These are phyloP conservation scores for Odocoileus hemionus DNA, from an alignment of 2,113 vertebrate genomes.

Conservation along the genomic window DNA sequence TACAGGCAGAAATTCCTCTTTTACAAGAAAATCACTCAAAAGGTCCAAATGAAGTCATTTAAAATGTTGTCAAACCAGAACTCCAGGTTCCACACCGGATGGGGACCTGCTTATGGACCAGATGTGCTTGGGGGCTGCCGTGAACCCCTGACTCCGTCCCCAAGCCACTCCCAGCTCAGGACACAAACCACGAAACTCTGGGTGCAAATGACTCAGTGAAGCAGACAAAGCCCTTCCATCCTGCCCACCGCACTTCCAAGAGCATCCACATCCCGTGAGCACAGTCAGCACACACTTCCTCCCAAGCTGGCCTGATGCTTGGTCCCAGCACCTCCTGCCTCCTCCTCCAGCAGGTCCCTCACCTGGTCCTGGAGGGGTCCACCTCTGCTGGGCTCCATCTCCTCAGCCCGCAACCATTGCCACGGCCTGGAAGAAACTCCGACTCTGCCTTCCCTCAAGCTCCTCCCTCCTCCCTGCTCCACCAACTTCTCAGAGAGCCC, in stretches of 20 bases:
- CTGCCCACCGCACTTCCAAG: too few relatives aligned
- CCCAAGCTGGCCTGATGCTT: not conserved
- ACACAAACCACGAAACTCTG: too few relatives aligned
- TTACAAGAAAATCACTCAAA: not conserved
- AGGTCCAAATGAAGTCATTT: not conserved
- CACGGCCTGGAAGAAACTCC: too few relatives aligned
- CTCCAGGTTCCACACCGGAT: rapidly evolving
- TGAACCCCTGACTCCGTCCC: too few relatives aligned
- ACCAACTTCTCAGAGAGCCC: not conserved
- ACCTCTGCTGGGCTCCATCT: rapidly evolving
- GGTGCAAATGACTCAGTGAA: too few relatives aligned
- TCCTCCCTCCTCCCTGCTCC: rapidly evolving
- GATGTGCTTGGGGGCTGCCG: not conserved
- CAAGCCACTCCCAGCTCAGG: not conserved
- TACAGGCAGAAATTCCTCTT: not conserved
- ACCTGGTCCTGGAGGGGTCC: not conserved
- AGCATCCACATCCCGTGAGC: rapidly evolving
- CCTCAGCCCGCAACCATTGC: not conserved
- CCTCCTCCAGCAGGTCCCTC: not conserved
- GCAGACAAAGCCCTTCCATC: rapidly evolving
- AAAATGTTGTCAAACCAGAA: not conserved
- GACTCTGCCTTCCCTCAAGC: not conserved
- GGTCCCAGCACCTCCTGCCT: rapidly evolving
- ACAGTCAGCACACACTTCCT: rapidly evolving
- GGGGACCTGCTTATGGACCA: not conserved